phyloP scores from a whole-genome alignment of 2,113 vertebrate genomes.

The Capreolus pygargus region DNA sequence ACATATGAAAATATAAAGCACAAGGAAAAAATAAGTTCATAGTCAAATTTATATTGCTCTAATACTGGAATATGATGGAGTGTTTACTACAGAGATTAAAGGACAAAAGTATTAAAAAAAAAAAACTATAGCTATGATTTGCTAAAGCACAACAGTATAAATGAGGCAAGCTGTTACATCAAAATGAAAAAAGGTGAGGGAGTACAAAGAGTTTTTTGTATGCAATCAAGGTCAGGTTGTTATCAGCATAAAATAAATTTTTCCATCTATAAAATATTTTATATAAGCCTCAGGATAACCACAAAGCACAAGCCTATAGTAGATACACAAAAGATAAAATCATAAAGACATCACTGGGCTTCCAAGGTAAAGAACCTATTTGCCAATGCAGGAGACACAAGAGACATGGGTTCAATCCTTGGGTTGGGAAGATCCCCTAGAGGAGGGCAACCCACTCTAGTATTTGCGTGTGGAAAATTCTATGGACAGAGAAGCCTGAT shows the following conservation, averaged over 20 bases:
- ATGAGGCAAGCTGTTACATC: background rate
- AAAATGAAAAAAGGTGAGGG: background rate
- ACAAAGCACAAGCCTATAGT: background rate
- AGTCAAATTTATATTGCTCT: background rate
- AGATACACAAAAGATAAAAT: background rate
- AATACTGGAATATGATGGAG: background rate
- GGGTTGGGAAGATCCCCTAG: background rate
- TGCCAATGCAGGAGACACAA: background rate
- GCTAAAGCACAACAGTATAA: background rate
- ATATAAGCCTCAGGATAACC: background rate
- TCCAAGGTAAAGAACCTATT: background rate
- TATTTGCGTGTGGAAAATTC: accelerated
- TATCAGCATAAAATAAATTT: background rate
- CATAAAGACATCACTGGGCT: background rate
- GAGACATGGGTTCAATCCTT: accelerated
- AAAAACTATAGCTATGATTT: background rate
- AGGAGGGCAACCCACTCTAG: background rate
- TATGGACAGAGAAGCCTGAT: background rate
- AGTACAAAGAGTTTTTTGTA: background rate
- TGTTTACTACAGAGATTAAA: background rate
- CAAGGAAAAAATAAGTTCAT: background rate
- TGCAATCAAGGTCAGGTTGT: background rate
- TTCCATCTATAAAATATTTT: background rate
- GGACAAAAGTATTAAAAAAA: background rate
- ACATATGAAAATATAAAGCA: background rate